Percentiles rank a stretch among this genome's conserved stretches.
phyloP scores from a whole-genome alignment of 2,797 vertebrate genomes.

The Parauchenoglanis punctatus region DNA sequence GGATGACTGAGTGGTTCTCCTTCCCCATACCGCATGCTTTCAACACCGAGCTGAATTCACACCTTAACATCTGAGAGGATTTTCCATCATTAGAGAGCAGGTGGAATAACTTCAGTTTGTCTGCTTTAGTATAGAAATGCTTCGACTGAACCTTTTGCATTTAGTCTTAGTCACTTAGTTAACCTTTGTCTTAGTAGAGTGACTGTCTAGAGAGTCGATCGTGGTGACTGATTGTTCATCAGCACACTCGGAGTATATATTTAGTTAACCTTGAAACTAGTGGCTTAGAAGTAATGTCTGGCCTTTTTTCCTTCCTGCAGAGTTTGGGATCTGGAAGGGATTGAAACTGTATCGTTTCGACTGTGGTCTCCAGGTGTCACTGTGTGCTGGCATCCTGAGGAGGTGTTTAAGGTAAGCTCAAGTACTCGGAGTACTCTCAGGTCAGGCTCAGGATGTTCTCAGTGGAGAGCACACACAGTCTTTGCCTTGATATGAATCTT shows the following conservation, averaged over 20 bases:
- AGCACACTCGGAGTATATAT: not conserved
- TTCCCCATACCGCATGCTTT: not conserved
- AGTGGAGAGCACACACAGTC: not conserved
- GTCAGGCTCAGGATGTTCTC: not conserved
- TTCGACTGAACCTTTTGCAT: not conserved
- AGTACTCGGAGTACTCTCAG: not conserved
- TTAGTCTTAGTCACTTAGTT: no score
- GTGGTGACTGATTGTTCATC: not conserved
- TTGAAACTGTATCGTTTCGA: slow-evolving; percentile 83
- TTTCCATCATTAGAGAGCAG: not conserved
- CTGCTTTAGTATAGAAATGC: not conserved
- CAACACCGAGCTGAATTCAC: not conserved
- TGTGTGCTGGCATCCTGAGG: slow-evolving; percentile 97
- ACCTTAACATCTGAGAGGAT: not conserved
- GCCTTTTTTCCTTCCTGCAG: slow-evolving; percentile 64
- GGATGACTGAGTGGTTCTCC: not conserved
- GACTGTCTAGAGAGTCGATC: not conserved
- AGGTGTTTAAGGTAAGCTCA: slow-evolving; percentile 84
- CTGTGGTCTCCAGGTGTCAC: slow-evolving; percentile 92
- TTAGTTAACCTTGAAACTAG: not conserved
- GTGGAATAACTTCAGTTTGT: not conserved
- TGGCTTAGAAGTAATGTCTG: not conserved
- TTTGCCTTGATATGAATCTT: not conserved
- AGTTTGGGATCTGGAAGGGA: slow-evolving; percentile 93
- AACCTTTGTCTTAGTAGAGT: no score